These are phyloP conservation scores for Nesogale talazaci DNA, from an alignment of 2,113 vertebrate genomes.

Conservation along the genomic window DNA sequence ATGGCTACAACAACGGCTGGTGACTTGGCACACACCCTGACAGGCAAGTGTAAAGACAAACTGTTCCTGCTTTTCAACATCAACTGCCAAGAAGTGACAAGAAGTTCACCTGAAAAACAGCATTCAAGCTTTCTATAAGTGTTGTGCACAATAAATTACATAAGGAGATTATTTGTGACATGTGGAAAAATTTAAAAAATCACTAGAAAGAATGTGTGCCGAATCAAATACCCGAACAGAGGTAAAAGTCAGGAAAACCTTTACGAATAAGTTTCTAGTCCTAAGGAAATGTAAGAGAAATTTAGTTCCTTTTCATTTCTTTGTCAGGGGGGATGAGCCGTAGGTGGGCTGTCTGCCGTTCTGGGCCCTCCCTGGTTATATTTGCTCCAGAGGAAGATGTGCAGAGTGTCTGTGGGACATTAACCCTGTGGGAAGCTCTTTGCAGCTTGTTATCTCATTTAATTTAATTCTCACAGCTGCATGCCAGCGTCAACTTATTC, in stretches of 20 bases:
- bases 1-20: no score
- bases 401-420: background rate
- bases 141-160: constrained; percentile 16
- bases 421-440: background rate
- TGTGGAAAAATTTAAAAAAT: constrained; percentile 37
- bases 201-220: constrained; percentile 18
- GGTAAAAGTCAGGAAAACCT: background rate
- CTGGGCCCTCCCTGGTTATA: background rate
- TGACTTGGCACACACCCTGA: no score
- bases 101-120: constrained; percentile 5
- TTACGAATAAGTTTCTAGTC: background rate
- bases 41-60: background rate
- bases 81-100: background rate
- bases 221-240: constrained; percentile 4
- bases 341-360: accelerated
- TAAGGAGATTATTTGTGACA: constrained; percentile 36
- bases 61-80: background rate
- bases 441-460: background rate
- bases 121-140: constrained; percentile 24
- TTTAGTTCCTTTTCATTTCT: background rate
- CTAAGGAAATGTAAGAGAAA: background rate
- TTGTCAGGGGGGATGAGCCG: background rate
- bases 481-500: background rate
- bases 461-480: background rate
- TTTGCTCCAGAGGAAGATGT: background rate